Evolutionary conservation across 2,113 vertebrate genomes (phyloP).

Genomic region (Microtus montanus): DNA sequence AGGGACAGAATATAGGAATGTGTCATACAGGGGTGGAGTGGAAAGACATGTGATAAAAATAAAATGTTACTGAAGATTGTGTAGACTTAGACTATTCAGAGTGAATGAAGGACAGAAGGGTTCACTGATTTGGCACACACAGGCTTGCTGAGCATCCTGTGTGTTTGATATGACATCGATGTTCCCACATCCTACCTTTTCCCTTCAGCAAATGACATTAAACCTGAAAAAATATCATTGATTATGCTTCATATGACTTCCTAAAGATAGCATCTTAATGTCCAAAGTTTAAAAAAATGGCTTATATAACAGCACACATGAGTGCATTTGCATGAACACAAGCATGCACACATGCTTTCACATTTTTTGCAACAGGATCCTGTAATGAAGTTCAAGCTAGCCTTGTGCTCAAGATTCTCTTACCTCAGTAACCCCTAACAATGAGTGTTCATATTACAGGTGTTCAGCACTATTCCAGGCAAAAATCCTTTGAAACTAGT

Average conservation of each 20-base stretch:
- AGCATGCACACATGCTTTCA: neutral
- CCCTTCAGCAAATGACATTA: neutral
- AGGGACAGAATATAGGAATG: neutral
- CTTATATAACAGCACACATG: neutral
- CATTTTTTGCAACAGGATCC: neutral
- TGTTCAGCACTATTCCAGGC: neutral
- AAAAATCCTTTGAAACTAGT: neutral
- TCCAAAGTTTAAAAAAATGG: constrained; percentile 1
- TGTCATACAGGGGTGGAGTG: too few relatives aligned
- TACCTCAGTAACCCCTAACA: neutral
- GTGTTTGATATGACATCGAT: neutral
- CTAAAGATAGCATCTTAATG: neutral
- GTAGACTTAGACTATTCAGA: neutral
- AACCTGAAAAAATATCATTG: neutral
- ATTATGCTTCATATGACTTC: neutral
- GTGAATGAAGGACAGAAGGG: neutral
- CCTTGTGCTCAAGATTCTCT: too few relatives aligned
- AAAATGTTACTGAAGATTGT: neutral
- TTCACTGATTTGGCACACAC: neutral
- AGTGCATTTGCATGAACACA: too few relatives aligned
- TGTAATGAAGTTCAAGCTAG: neutral
- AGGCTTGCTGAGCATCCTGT: neutral
- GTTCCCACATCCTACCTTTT: neutral
- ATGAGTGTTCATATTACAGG: neutral
- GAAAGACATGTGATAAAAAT: neutral